phyloP scores from a whole-genome alignment of 2,113 vertebrate species.

The Anoura caudifer region DNA sequence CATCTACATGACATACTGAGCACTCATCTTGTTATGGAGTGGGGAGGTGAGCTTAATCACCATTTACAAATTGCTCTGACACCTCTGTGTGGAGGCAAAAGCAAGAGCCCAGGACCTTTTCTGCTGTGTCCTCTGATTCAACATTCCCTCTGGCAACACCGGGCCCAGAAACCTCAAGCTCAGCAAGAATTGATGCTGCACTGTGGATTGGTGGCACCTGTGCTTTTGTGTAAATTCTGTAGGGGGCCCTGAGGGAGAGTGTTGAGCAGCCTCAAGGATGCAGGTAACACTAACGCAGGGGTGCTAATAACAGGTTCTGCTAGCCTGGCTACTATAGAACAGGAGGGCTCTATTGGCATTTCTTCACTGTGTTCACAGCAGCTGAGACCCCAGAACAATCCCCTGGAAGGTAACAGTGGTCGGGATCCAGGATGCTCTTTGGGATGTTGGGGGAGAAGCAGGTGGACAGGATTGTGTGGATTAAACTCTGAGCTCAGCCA shows the following conservation, averaged over 20 bases:
- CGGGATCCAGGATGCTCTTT: neutral
- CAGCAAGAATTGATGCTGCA: conserved; percentile 25
- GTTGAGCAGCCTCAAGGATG: neutral
- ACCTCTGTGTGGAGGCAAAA: neutral
- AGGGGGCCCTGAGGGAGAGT: neutral
- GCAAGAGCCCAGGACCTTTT: neutral
- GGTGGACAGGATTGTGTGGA: neutral
- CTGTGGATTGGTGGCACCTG: conserved; percentile 27
- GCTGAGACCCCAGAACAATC: neutral
- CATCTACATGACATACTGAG: neutral
- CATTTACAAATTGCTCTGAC: neutral
- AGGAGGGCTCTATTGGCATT: neutral
- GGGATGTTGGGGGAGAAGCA: neutral
- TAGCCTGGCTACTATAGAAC: neutral
- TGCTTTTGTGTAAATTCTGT: conserved; percentile 49
- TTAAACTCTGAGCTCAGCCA: neutral
- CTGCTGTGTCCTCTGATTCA: neutral
- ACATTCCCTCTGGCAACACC: neutral
- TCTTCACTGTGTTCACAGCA: neutral
- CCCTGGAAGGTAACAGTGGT: too few species aligned
- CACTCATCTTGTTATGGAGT: neutral
- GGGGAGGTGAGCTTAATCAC: neutral
- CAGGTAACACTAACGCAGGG: neutral
- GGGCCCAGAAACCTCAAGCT: neutral
- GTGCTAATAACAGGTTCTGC: neutral